Evolutionary conservation across 2,797 vertebrate genomes (phyloP), one percentile per base, ranked within the genome.

Genomic region (Setipinna tenuifilis): DNA sequence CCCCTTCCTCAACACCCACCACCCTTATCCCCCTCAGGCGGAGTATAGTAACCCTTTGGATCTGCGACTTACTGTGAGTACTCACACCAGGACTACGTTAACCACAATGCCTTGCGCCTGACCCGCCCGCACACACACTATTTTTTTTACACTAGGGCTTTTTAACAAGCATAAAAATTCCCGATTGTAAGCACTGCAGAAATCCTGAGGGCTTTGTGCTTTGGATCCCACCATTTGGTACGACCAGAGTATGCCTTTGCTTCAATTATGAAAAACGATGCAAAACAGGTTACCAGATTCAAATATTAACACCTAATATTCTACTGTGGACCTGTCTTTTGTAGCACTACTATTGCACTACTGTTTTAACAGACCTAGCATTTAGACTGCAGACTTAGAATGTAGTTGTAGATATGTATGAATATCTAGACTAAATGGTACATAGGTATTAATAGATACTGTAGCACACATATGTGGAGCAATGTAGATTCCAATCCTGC

Each of bases 41-140:
- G 97, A 96, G 93, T 96, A 95, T 92, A 96, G 95, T 96, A 97
- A 97, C 94, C 96, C 97, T 35, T 95, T 97, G 96, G 97, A 98
- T 93, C 96, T 97, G 95, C 97, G 96, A 92, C 96, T 97, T 95
- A 97, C 97, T 93, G 97, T 98, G 96, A 98, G 97, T 98, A 97
- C 92, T 85, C 92, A 78, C 35, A 81, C 71, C 85, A 68, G 97
- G 98, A 97, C 92, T 85, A 91, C 23, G 80, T 83, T 80, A 90
- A 89, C 87, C 86, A 87, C 87, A 54, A 86, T 92, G 88, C 90
- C 88, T 87, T 78, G 19, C 71, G 41, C 19, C 71, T 21, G 31
- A 78, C 71, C 68, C 28, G 31, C 28, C 3, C 17, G 31, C 28
- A 3, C 17, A 21, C 16, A 44, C 71, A 41, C 31, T 44, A 0